phyloP scores from a whole-genome alignment of 2,797 vertebrate species.

The Sternotherus odoratus region DNA sequence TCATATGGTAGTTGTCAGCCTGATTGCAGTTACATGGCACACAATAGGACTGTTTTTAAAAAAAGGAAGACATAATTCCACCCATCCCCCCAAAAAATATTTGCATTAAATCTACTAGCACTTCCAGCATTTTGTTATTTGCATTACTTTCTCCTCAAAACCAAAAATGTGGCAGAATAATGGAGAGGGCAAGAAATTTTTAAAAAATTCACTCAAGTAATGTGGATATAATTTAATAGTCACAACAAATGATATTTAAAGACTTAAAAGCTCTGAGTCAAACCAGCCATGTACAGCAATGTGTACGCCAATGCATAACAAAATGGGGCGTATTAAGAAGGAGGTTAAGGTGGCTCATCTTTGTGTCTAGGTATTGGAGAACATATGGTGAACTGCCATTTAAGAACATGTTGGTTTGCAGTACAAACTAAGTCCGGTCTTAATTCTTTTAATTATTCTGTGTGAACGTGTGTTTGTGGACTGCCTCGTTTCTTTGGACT shows the following conservation, averaged over 20 bases:
- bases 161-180: neutral
- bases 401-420: slow-evolving; percentile 28
- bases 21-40: slow-evolving; percentile 56
- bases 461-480: neutral
- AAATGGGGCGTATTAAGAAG: neutral
- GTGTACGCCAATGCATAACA: neutral
- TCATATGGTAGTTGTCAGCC: slow-evolving; percentile 77
- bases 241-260: neutral
- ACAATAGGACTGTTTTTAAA: slow-evolving; percentile 69
- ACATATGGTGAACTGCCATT: slow-evolving; percentile 65
- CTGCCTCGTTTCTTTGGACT: slow-evolving; percentile 23
- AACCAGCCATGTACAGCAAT: neutral
- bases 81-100: neutral
- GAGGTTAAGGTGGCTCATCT: slow-evolving; percentile 24
- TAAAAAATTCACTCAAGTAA: neutral
- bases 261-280: neutral
- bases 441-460: slow-evolving; percentile 69
- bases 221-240: neutral
- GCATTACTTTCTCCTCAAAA: slow-evolving; percentile 54
- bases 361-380: slow-evolving; percentile 65
- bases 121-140: slow-evolving; percentile 34
- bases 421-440: neutral
- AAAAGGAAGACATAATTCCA: slow-evolving; percentile 3
- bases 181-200: neutral
- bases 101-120: slow-evolving; percentile 38